These are phyloP conservation scores for Callaeas wilsoni DNA, from an alignment of 2,113 vertebrate genomes.

Conservation along the genomic window DNA sequence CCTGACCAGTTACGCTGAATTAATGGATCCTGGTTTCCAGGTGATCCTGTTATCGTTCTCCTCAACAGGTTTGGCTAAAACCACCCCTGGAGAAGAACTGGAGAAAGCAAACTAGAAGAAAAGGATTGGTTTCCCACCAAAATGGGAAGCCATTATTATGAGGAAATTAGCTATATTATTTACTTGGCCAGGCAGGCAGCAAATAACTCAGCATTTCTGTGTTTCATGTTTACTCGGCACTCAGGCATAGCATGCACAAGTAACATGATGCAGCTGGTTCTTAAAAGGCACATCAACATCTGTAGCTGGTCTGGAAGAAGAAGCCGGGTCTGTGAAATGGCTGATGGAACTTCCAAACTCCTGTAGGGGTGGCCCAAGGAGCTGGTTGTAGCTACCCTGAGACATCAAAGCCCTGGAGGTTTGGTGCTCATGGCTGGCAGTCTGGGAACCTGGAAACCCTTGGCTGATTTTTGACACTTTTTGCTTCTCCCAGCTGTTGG, in stretches of 20 bases:
- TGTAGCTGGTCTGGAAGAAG: neutral
- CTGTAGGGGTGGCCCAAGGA: neutral
- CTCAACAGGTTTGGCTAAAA: neutral
- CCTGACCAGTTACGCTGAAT: fast-evolving
- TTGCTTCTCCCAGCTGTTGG: neutral
- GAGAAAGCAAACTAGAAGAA: neutral
- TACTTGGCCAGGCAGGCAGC: neutral
- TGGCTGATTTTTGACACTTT: neutral
- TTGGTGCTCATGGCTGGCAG: neutral
- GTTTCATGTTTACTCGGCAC: neutral
- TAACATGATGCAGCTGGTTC: fast-evolving
- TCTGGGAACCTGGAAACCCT: neutral
- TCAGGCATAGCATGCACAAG: fast-evolving
- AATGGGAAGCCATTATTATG: neutral
- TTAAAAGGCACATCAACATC: no score
- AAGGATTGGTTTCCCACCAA: neutral
- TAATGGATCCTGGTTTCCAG: neutral
- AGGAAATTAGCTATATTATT: neutral
- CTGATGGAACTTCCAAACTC: neutral
- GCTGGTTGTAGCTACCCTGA: neutral
- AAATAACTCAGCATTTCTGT: neutral
- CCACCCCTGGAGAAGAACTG: neutral
- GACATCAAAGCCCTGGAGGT: neutral
- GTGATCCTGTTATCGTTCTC: neutral
- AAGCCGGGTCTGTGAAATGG: neutral